These are phyloP conservation scores for Sthenelais limicola DNA, from an alignment of 2,888 invertebrate genomes.

Conservation along the genomic window DNA sequence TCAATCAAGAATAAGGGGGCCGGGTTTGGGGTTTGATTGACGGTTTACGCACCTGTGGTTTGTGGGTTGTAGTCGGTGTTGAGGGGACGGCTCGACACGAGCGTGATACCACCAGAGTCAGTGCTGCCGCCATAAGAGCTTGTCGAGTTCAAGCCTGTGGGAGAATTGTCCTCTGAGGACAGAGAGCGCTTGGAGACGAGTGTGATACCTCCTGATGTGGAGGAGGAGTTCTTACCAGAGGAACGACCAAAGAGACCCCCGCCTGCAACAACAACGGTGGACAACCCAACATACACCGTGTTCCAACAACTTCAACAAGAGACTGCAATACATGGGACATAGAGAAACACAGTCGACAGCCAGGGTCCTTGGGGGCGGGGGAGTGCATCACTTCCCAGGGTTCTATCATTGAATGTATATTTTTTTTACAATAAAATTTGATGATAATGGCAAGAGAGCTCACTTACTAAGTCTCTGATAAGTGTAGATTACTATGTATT, in stretches of 20 bases:
- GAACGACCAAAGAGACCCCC: constrained; percentile 26
- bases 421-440: no score
- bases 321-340: no score
- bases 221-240: constrained; percentile 3
- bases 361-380: background rate
- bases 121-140: constrained; percentile 7
- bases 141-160: constrained; percentile 35
- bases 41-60: constrained; percentile 25
- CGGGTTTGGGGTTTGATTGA: no score
- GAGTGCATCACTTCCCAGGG: background rate
- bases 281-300: no score
- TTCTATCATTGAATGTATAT: no score
- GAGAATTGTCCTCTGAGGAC: constrained; percentile 48
- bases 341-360: background rate
- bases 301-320: no score
- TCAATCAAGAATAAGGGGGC: no score
- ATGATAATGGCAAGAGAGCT: no score
- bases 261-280: background rate
- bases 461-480: no score
- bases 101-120: constrained; percentile 60
- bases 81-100: constrained; percentile 60
- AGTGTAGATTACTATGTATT: no score
- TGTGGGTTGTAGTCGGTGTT: constrained; percentile 53
- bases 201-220: constrained; percentile 41
- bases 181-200: constrained; percentile 49